A percentile compares a stretch with the other conserved stretches of the same genome.
These are phyloP conservation scores for Diacarnus erythraeanus DNA, from an alignment of 37 sponge, comb jelly and placozoan species.

Conservation along the genomic window DNA sequence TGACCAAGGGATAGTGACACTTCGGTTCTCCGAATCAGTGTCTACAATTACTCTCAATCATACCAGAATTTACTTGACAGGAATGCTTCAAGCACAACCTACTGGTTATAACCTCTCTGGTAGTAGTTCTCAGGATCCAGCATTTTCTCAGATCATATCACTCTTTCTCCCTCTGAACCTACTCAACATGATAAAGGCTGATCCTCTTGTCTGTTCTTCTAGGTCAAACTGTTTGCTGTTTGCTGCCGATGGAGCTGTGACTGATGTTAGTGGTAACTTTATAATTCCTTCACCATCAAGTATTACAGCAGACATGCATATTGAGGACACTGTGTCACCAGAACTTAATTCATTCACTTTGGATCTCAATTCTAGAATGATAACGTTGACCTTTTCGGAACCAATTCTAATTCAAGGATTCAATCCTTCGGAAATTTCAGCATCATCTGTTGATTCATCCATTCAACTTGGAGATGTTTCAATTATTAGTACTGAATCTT, in stretches of 20 bases:
- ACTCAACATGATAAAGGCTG: constrained; percentile 18
- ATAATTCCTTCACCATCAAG: not conserved
- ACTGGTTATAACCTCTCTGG: not conserved
- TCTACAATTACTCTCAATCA: not conserved
- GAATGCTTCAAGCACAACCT: constrained; percentile 2
- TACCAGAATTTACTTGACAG: not conserved
- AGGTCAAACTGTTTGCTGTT: constrained; percentile 5
- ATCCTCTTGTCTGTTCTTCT: constrained; percentile 5
- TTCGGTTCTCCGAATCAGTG: not conserved
- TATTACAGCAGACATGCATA: not conserved
- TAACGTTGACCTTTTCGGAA: constrained; percentile 27
- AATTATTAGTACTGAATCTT: not conserved
- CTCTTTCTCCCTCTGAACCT: not conserved
- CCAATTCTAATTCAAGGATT: not conserved
- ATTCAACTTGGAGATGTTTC: not conserved
- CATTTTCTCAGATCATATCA: not conserved
- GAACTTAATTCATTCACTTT: not conserved
- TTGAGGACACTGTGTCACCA: constrained; percentile 9
- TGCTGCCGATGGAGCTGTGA: not conserved
- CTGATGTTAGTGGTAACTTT: constrained; percentile 8
- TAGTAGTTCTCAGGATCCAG: not conserved
- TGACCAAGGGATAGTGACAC: not conserved
- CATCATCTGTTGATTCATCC: not conserved
- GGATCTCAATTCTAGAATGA: constrained; percentile 9
- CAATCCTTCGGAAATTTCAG: not conserved